Evolutionary conservation across 35 echinoderm and acorn worm species (phyloP).

Genomic region (Heliocidaris tuberculata): DNA sequence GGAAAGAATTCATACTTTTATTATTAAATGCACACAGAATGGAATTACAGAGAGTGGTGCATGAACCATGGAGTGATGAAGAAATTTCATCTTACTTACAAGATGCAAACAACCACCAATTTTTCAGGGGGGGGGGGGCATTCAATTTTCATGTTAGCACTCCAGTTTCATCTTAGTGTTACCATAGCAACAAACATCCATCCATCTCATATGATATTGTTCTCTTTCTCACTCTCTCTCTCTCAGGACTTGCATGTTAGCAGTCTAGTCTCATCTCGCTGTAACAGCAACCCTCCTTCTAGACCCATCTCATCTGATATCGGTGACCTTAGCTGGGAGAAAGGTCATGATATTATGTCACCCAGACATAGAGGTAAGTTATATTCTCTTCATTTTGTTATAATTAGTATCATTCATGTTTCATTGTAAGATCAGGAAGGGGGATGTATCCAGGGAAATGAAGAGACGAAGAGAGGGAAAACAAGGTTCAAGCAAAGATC

Average conservation of each 20-base stretch:
- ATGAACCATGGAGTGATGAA: too few relatives aligned
- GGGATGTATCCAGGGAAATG: too few relatives aligned
- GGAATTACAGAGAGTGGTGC: too few relatives aligned
- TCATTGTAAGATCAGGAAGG: too few relatives aligned
- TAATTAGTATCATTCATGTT: neutral
- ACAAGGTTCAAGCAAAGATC: too few relatives aligned
- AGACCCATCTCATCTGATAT: slow-evolving; percentile 54
- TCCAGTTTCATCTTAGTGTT: too few relatives aligned
- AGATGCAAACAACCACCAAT: too few relatives aligned
- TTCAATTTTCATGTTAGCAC: too few relatives aligned
- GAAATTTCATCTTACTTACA: too few relatives aligned
- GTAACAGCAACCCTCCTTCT: slow-evolving; percentile 62
- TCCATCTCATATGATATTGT: neutral
- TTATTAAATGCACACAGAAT: too few relatives aligned
- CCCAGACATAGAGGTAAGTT: slow-evolving; percentile 6
- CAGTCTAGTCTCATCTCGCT: slow-evolving; percentile 47
- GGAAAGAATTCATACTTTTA: neutral
- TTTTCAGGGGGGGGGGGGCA: too few relatives aligned
- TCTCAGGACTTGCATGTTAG: slow-evolving; percentile 13
- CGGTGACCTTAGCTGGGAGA: slow-evolving; percentile 46
- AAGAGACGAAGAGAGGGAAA: too few relatives aligned
- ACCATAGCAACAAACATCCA: neutral
- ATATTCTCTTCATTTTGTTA: neutral
- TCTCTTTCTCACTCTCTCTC: neutral
- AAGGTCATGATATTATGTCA: neutral